Evolutionary conservation across 2,797 vertebrate genomes (phyloP), one percentile per base, ranked within the genome.

Genomic region (Luscinia megarhynchos): DNA sequence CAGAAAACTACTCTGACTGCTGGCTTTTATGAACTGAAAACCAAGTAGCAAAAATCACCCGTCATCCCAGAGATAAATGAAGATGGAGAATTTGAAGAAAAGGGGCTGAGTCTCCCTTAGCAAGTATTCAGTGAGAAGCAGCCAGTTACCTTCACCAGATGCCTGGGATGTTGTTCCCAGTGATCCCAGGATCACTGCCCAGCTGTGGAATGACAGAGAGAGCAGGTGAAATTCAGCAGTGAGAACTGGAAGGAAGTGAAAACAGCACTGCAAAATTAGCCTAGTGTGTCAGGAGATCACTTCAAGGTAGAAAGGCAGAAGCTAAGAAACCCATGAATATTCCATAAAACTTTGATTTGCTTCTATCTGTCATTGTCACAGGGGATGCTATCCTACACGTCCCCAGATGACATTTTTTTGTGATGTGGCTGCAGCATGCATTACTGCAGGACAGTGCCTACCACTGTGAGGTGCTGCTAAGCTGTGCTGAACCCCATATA

Each of bases 401-500:
- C 34, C 64, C 12, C 3, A 6, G 63, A 15, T 11, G 23, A 32
- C 20, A 38, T 1, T 29, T 41, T 63, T 61, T 29, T 54, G 61
- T 50, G 40, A 21, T 72, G 40, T 68, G 53, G 12, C 66, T 5
- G 1, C 15, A 54, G n/a, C 7, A 2, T 1, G 0, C 10, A 5
- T 24, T 45, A 7, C 15, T 24, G 41, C 29, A 48, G 32, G 38
- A 40, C 0, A 0, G 29, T 34, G 48, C 24, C 68, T 38, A 10
- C 29, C 46, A 55, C 32, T 6, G 1, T 3, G 1, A 63, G 53
- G 50, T 46, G 57, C 32, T 34, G 43, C 62, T 15, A 68, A 58
- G 38, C 48, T 70, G 24, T 51, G 27, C 61, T 66, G 57, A 62
- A 32, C 15, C 11, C 9, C 8, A 4, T 4, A 13, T 14, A 16